Evolutionary conservation across 2,888 invertebrate genomes (phyloP).

Genomic region (Pardosa pseudoannulata): DNA sequence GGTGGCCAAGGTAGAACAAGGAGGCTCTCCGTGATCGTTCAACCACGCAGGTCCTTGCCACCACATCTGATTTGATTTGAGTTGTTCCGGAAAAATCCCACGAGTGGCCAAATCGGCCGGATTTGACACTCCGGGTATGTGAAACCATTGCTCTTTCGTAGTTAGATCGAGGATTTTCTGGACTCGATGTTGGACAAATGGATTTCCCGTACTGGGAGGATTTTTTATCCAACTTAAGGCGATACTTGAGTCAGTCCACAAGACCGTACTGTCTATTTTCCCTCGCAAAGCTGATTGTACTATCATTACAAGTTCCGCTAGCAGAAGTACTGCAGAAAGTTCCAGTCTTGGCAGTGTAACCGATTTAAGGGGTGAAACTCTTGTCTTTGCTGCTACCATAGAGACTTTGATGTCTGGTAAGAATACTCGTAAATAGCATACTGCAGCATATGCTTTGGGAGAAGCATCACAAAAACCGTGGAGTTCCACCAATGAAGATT

Average conservation of each 20-base stretch:
- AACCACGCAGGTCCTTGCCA: too few relatives aligned
- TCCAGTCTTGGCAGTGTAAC: not conserved
- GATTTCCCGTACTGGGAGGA: not conserved
- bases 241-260: not conserved
- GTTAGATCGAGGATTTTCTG: not conserved
- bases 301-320: not conserved
- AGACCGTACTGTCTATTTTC: not conserved
- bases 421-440: not conserved
- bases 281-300: not conserved
- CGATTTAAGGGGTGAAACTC: not conserved
- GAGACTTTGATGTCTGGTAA: not conserved
- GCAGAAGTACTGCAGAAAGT: not conserved
- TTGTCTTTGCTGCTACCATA: not conserved
- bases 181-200: not conserved
- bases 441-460: not conserved
- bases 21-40: too few relatives aligned
- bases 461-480: not conserved
- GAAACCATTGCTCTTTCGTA: not conserved
- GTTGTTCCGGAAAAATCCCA: not conserved
- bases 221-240: not conserved
- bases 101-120: not conserved
- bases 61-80: not conserved
- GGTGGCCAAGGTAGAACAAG: too few relatives aligned
- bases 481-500: not conserved
- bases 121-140: not conserved